Conservation (phyloP, 2,888 invertebrate genomes). For the Stenotaenia linearis region DNA sequence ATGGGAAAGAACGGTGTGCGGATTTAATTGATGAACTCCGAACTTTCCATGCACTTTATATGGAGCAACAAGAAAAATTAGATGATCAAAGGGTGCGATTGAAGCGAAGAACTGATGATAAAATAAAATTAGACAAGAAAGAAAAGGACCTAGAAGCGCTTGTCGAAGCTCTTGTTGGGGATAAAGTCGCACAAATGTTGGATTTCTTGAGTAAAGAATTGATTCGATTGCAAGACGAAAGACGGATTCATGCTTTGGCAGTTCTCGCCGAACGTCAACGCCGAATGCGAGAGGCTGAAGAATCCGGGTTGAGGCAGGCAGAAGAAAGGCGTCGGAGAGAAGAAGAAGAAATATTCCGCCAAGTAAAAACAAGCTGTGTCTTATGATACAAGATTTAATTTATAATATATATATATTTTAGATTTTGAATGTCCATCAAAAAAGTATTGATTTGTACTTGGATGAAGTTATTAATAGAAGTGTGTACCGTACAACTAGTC, state of each 20-base stretch:
- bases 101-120: not conserved
- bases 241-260: conserved; percentile 70
- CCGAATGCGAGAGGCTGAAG: conserved; percentile 68
- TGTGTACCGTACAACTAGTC: conserved; percentile 55
- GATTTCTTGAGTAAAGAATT: conserved; percentile 74
- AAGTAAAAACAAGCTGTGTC: conserved; percentile 46
- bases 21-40: conserved; percentile 67
- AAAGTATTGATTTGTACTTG: conserved; percentile 42
- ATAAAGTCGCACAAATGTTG: conserved; percentile 63
- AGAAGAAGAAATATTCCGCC: conserved; percentile 74
- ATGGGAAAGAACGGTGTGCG: conserved; percentile 62
- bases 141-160: not conserved
- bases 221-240: conserved; percentile 66
- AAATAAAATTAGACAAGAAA: not conserved
- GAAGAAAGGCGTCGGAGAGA: conserved; percentile 66
- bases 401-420: conserved; percentile 38
- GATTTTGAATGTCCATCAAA: conserved; percentile 56
- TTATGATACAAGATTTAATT: not conserved
- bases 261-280: conserved; percentile 72
- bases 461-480: conserved; percentile 59
- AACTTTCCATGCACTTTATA: conserved; percentile 58
- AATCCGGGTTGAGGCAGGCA: conserved; percentile 69
- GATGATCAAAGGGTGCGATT: not conserved
- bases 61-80: conserved; percentile 50
- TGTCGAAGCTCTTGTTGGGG: conserved; percentile 49